A percentile compares a stretch with the other conserved stretches of the same genome.
These are phyloP conservation scores for Osmerus mordax DNA, from an alignment of 2,113 vertebrate genomes.

Conservation along the genomic window DNA sequence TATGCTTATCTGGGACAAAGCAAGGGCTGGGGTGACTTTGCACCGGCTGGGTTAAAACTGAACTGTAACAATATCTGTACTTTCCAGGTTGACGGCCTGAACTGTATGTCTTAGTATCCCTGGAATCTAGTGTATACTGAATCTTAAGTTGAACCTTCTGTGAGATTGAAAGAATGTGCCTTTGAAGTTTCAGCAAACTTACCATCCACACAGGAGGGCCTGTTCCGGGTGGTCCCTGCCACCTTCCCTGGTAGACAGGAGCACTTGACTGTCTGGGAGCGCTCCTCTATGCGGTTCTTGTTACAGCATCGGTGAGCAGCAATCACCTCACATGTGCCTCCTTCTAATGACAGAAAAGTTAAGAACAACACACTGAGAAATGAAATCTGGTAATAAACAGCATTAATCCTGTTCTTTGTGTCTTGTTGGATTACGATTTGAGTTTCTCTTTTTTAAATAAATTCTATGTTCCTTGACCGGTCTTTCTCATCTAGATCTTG, in stretches of 20 bases:
- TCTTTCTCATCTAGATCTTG: not conserved
- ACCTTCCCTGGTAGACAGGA: conserved; percentile 82
- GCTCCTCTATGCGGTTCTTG: conserved; percentile 80
- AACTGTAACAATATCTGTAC: not conserved
- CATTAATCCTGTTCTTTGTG: too few relatives aligned
- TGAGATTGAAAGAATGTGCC: not conserved
- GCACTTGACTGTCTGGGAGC: conserved; percentile 82
- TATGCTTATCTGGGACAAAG: conserved; percentile 54
- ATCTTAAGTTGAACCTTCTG: not conserved
- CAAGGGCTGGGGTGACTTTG: conserved; percentile 44
- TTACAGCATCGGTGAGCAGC: conserved; percentile 82
- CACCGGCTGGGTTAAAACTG: not conserved
- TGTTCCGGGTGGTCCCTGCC: conserved; percentile 79
- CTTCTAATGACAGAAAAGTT: conserved; percentile 61
- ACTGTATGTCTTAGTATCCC: too few relatives aligned
- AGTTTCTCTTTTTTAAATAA: not conserved
- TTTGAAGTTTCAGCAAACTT: conserved; percentile 36
- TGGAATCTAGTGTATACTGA: too few relatives aligned
- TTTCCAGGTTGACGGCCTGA: too few relatives aligned
- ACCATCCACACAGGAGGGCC: conserved; percentile 81
- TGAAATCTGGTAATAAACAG: conserved; percentile 5
- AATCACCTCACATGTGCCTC: conserved; percentile 80
- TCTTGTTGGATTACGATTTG: too few relatives aligned
- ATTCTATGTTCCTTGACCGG: not conserved
- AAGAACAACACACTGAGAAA: conserved; percentile 23